Percentiles rank a stretch among this genome's conserved stretches.
These are phyloP conservation scores for Capitella teleta DNA, from an alignment of 1,140 invertebrate species.

Conservation along the genomic window DNA sequence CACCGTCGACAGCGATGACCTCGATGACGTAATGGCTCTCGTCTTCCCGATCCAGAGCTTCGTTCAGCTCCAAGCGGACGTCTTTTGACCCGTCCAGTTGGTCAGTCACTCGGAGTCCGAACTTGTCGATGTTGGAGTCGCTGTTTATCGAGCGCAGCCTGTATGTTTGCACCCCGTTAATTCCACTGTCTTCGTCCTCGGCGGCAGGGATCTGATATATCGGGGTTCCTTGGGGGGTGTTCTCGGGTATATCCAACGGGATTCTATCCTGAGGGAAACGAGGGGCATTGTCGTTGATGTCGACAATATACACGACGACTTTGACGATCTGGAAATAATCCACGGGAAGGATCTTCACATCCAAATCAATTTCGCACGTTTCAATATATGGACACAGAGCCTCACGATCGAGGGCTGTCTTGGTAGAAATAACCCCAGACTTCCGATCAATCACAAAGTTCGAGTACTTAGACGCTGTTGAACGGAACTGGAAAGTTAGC, in stretches of 20 bases:
- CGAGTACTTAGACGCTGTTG: no score
- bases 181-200: conserved; percentile 8
- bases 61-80: conserved; percentile 1
- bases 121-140: conserved; percentile 1
- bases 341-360: conserved; percentile 3
- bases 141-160: no score
- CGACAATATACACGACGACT: conserved; percentile 8
- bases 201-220: conserved; percentile 7
- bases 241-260: conserved; percentile 8
- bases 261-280: conserved; percentile 5
- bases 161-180: conserved; percentile 4
- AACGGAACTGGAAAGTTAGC: no score
- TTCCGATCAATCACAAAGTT: conserved; percentile 6
- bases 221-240: not conserved
- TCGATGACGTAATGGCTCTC: conserved; percentile 7
- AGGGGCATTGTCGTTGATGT: conserved; percentile 14
- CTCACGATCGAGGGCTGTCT: conserved; percentile 9
- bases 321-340: conserved; percentile 4
- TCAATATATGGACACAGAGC: conserved; percentile 1
- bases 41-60: conserved; percentile 7
- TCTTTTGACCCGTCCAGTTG: conserved; percentile 4
- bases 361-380: conserved; percentile 8
- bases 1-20: conserved; percentile 10
- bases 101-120: conserved; percentile 6
- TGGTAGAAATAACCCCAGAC: conserved; percentile 9